Percentiles rank a stretch among this genome's conserved stretches.
These are phyloP conservation scores for Mormyrus lacerda DNA, from an alignment of 2,113 vertebrate species.

Conservation along the genomic window DNA sequence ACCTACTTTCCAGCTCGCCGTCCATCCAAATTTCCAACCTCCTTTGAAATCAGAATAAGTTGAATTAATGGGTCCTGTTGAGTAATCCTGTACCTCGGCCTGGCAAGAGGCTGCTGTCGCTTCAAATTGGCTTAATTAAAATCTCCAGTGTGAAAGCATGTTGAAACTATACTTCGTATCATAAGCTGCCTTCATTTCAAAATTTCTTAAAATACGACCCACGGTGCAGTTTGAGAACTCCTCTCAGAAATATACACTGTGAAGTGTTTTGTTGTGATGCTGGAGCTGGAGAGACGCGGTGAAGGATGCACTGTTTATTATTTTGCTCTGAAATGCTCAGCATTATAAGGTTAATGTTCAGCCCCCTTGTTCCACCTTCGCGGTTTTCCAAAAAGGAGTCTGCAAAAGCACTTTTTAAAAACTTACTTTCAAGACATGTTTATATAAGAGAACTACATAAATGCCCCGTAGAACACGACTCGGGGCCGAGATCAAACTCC, in stretches of 20 bases:
- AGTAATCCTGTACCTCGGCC: neutral
- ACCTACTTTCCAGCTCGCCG: neutral
- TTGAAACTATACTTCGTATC: neutral
- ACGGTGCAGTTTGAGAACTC: neutral
- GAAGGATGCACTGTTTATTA: neutral
- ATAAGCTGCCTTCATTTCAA: neutral
- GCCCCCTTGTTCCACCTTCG: neutral
- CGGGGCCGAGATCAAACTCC: conserved; percentile 13
- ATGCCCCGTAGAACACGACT: neutral
- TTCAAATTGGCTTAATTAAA: conserved; percentile 7
- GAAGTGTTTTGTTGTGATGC: neutral
- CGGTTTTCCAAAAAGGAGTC: neutral
- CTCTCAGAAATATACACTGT: neutral
- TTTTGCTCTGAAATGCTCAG: neutral
- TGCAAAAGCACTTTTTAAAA: conserved; percentile 11
- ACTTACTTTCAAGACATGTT: conserved; percentile 16
- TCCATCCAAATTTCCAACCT: neutral
- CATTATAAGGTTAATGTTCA: neutral
- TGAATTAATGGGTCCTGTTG: neutral
- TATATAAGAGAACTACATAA: conserved; percentile 12
- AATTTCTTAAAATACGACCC: neutral
- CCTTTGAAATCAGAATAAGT: conserved; percentile 1
- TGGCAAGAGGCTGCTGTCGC: neutral
- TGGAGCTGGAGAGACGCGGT: neutral
- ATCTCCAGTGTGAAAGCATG: neutral